A percentile compares a stretch with the other conserved stretches of the same genome.
Evolutionary conservation across 1,140 invertebrate species (phyloP).

Genomic region (Periplaneta americana): DNA sequence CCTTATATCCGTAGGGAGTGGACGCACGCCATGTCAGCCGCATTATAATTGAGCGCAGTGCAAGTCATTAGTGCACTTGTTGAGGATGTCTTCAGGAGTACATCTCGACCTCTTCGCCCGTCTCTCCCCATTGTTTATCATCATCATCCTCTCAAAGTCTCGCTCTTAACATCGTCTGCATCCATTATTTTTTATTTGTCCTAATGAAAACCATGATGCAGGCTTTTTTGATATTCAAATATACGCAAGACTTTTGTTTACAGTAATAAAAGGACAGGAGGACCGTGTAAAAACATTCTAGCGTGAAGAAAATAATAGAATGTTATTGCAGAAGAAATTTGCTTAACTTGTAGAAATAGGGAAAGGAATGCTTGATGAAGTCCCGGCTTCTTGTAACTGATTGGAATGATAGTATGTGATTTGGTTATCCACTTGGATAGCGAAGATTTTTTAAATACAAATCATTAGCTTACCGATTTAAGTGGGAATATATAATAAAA

Average conservation of each 20-base stretch:
- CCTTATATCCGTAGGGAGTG: too few species aligned
- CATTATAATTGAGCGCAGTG: too few species aligned
- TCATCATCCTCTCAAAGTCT: too few species aligned
- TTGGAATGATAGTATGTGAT: neutral
- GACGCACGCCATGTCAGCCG: too few species aligned
- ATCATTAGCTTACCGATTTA: too few species aligned
- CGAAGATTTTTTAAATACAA: too few species aligned
- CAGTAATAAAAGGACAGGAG: neutral
- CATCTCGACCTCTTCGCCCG: neutral
- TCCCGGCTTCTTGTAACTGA: neutral
- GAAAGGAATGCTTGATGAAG: neutral
- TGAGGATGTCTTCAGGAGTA: neutral
- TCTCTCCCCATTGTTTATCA: neutral
- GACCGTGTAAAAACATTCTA: neutral
- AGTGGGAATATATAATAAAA: too few species aligned
- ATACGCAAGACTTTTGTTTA: neutral
- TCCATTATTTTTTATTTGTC: neutral
- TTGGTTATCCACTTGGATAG: neutral
- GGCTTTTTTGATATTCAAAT: neutral
- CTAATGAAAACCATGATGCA: neutral
- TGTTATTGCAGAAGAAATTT: neutral
- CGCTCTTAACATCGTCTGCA: neutral
- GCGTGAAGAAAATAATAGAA: neutral
- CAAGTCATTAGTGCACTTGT: neutral
- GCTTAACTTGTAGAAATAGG: neutral